Conservation (phyloP, 2,797 vertebrate genomes). For the Spheniscus humboldti region DNA sequence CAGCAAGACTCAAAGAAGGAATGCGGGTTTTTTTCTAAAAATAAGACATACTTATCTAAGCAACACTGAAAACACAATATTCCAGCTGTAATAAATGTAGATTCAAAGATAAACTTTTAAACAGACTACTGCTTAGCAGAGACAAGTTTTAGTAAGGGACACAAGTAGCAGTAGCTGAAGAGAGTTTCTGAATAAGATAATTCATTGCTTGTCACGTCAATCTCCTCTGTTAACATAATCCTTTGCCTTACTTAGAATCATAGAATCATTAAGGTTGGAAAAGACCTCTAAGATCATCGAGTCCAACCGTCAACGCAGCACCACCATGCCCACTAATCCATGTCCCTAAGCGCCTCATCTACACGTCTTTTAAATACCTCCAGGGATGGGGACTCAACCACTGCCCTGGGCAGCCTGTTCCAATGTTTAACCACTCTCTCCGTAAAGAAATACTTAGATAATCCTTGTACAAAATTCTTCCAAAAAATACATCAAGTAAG, state of each 20-base stretch:
- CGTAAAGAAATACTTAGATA: not conserved
- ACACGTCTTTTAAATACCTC: too few species aligned
- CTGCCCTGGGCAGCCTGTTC: too few species aligned
- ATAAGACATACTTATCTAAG: not conserved
- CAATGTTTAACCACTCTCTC: too few species aligned
- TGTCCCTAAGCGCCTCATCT: too few species aligned
- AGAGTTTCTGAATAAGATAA: not conserved
- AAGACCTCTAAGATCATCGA: too few species aligned
- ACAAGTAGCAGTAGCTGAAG: not conserved
- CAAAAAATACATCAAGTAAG: not conserved
- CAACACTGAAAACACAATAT: not conserved
- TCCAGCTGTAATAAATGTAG: not conserved
- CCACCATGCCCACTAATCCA: too few species aligned
- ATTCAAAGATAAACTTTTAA: not conserved
- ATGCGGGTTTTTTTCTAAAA: not conserved
- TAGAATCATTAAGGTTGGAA: too few species aligned
- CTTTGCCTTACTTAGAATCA: not conserved
- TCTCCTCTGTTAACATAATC: not conserved
- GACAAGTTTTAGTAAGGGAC: not conserved
- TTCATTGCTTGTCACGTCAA: not conserved
- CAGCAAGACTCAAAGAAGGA: not conserved
- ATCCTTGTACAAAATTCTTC: not conserved
- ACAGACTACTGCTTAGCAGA: not conserved
- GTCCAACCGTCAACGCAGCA: too few species aligned
- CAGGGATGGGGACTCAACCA: too few species aligned